Conservation (phyloP, 2,888 invertebrate species). For the Apamea sordens region DNA sequence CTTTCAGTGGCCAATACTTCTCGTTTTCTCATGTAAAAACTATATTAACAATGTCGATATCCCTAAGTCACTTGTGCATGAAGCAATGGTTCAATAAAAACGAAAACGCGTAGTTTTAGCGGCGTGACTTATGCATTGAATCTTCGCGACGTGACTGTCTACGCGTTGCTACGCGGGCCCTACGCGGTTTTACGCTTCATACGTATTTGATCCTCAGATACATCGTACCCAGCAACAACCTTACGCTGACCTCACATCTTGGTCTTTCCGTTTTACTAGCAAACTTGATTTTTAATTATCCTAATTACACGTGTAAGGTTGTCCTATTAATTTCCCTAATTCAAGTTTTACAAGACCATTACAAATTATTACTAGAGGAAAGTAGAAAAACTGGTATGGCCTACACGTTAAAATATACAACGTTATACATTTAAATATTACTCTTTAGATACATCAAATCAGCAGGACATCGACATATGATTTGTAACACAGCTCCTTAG, state of each 20-base stretch:
- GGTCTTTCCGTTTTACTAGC: constrained; percentile 15
- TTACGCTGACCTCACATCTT: constrained; percentile 24
- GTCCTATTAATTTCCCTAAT: constrained; percentile 34
- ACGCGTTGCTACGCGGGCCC: background rate
- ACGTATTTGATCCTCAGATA: too few relatives aligned
- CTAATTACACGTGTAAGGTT: constrained; percentile 9
- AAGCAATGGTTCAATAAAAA: background rate
- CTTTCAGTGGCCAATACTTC: background rate
- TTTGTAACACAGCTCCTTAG: constrained; percentile 40
- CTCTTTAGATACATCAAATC: constrained; percentile 33
- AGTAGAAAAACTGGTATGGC: constrained; percentile 48
- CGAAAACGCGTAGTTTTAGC: background rate
- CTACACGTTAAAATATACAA: constrained; percentile 4
- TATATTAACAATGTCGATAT: background rate
- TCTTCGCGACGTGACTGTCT: background rate
- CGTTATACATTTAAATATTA: constrained; percentile 13
- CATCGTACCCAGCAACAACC: constrained; percentile 21
- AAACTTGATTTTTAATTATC: constrained; percentile 54
- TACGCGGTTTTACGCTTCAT: background rate
- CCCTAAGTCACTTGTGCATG: background rate
- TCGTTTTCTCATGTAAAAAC: background rate
- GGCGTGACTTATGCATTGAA: background rate
- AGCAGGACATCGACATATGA: constrained; percentile 29
- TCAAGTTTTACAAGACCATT: constrained; percentile 28
- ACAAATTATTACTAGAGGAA: constrained; percentile 46